Base-by-base conservation (phyloP, 2,888 invertebrate species). In the Ypsolopha sequella region DNA sequence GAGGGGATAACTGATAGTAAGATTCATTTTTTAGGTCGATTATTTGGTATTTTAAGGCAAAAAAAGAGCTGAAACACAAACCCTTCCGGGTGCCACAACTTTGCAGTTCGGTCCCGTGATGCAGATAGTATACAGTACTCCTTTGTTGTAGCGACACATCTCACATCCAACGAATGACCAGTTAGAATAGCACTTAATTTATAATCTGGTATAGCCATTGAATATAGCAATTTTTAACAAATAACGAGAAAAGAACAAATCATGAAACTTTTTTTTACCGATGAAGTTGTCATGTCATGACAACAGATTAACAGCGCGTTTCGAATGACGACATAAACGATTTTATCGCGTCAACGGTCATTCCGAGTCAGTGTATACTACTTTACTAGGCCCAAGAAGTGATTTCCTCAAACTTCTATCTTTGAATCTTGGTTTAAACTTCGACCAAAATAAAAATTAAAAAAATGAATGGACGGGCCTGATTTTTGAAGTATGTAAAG, bases 91-190 rank as follows among this genome's bases (percentile, higher is more conserved):
- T 90, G 91, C 97, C 97, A 98, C 41, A 95, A 81, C 79, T 94
- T 94, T 1, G 94, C 92, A 11, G 95, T 95, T 74, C 92, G 92
- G 77, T 98, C 98, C 62, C 97, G 89, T 6, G 97, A 97, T 33
- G 93, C 94, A 6, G 97, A 96, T 44, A 97, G 82, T 63, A 98
- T 91, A 56, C 90, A 90, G 64, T 92, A 92, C 59, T 92, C 91
- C 55, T 88, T 80, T 6, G 88, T 81, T 9, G 87, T 87, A 51
- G 89, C 89, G 14, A 97, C 89, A 52, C 93, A 90, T 61, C 97
- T 89, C 14, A 98, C 96, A 74, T 98, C 97, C 70, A 92, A 87
- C 45, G 92, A 91, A 77, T 98, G 97, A 0, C 95, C 95, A 59
- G 84, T 79, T 51, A 97, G 80, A 59, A 91, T 89, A 66, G 92